Base-by-base conservation (phyloP, 2,888 invertebrate genomes). In the Lepas anatifera region DNA sequence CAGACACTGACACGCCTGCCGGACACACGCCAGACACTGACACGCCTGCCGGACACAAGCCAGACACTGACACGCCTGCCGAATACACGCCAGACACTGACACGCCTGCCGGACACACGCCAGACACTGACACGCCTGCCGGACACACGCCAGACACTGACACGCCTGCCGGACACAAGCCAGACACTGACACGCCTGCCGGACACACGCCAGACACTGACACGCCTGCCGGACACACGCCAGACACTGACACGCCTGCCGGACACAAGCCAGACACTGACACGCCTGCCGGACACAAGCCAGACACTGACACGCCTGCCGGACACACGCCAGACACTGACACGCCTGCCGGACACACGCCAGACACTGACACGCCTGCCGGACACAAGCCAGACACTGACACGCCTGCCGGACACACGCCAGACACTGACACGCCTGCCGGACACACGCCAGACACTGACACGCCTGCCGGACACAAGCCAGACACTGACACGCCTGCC, bases 1-100 rank as follows among this genome's bases (percentile, higher is more conserved):
- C 32, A 68, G n/a, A n/a, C n/a, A n/a, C n/a, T n/a, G 82, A 50
- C 84, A 81, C 1, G 84, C 81, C 84, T 85, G 74, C 13, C 37
- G 41, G 25, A n/a, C 25, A n/a, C 37, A 46, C 25, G 35, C 63
- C 32, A 68, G n/a, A n/a, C n/a, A n/a, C n/a, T n/a, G 82, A 50
- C 84, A 81, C 1, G 84, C 81, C 84, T 85, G 74, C 13, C 37
- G 41, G 25, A n/a, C 25, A n/a, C 37, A 46, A 25, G 35, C 63
- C 32, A 68, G n/a, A n/a, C n/a, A n/a, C n/a, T n/a, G 82, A 50
- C 84, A 81, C 1, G 84, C 81, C 84, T 85, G 74, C 13, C 37
- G 41, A 8, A n/a, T 6, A n/a, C 37, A 46, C 25, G 35, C 63
- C 32, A 68, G n/a, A n/a, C n/a, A n/a, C n/a, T n/a, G 82, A 50